These are phyloP conservation scores for Drosophila mayri DNA, from an alignment of 1,140 invertebrate species.

Conservation along the genomic window DNA sequence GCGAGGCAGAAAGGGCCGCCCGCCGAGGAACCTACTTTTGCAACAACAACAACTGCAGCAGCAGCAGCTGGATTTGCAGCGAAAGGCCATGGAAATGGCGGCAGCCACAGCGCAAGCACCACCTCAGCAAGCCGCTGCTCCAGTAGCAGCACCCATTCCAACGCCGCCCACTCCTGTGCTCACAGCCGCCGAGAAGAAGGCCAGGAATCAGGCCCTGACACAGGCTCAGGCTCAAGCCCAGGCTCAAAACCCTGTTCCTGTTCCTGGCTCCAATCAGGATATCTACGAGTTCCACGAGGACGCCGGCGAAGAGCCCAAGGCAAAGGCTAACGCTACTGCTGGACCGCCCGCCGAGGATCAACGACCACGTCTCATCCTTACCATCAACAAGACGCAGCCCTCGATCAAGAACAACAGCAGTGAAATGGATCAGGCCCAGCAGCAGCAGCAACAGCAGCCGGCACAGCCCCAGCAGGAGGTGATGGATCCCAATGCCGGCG, in stretches of 20 bases:
- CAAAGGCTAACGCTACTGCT: conserved; percentile 14
- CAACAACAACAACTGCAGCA: conserved; percentile 71
- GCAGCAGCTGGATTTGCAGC: conserved; percentile 60
- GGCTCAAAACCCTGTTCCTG: conserved; percentile 4
- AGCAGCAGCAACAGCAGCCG: conserved; percentile 17
- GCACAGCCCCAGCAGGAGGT: conserved; percentile 28
- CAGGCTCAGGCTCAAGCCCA: conserved; percentile 37
- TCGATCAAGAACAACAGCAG: conserved; percentile 44
- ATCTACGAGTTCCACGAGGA: conserved; percentile 94
- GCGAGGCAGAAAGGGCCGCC: conserved; percentile 74
- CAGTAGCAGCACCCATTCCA: conserved; percentile 8
- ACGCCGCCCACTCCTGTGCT: conserved; percentile 37
- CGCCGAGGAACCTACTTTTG: conserved; percentile 68
- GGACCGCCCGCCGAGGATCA: conserved; percentile 83
- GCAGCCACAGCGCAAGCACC: conserved; percentile 75
- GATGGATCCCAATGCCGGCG: conserved; percentile 74
- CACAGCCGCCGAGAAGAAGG: conserved; percentile 75
- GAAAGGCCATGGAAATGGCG: conserved; percentile 27
- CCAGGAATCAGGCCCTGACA: conserved; percentile 61
- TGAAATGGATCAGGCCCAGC: conserved; percentile 45
- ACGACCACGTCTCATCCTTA: conserved; percentile 90
- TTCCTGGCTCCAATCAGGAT: conserved; percentile 85
- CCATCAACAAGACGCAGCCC: conserved; percentile 88
- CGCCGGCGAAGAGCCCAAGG: conserved; percentile 88
- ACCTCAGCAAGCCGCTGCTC: not conserved